Evolutionary conservation across 2,888 invertebrate genomes (phyloP).

Genomic region (Heliconius sara): DNA sequence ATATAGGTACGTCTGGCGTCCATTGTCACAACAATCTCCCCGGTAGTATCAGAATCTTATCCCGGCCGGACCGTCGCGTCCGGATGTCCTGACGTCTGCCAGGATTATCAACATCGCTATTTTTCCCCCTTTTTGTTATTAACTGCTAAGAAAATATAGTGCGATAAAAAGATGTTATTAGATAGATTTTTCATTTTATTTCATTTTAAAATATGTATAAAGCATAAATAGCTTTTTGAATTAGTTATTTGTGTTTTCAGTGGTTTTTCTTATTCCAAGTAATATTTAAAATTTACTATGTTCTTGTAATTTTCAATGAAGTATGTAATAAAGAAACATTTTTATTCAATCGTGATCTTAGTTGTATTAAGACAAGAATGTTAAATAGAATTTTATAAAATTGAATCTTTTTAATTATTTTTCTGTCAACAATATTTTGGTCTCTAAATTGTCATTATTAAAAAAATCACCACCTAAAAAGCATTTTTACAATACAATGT

Average conservation of each 20-base stretch:
- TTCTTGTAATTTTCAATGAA: not conserved
- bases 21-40: constrained; percentile 71
- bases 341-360: not conserved
- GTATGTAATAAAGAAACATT: not conserved
- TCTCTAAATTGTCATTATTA: not conserved
- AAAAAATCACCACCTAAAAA: not conserved
- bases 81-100: constrained; percentile 72
- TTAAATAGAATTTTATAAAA: not conserved
- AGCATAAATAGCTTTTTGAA: not conserved
- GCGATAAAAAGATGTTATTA: not conserved
- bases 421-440: not conserved
- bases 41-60: constrained; percentile 61
- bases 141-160: constrained; percentile 48
- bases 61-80: constrained; percentile 61
- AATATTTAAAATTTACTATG: not conserved
- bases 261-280: not conserved
- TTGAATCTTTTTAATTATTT: not conserved
- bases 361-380: no score
- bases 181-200: not conserved
- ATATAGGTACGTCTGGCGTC: constrained; percentile 57
- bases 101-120: constrained; percentile 69
- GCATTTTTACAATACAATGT: not conserved
- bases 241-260: not conserved
- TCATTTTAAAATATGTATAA: not conserved
- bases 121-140: constrained; percentile 64